Evolutionary conservation across 1,140 invertebrate species (phyloP), one percentile per base, ranked within the genome.

Genomic region (Leptinotarsa undecemlineata): DNA sequence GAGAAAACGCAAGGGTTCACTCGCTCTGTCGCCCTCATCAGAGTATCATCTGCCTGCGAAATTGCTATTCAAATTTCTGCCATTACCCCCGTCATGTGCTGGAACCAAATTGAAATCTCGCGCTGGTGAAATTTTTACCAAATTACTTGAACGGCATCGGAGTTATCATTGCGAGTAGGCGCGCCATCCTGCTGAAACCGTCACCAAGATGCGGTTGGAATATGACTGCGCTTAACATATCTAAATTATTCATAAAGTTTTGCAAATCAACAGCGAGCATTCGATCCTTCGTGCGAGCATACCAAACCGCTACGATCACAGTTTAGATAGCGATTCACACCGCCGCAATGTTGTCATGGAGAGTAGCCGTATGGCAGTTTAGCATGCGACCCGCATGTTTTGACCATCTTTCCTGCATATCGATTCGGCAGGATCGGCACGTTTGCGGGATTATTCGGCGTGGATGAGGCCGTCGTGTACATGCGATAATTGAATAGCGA

Each of bases 391-490:
- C n/a, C 68, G 68, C 47, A 21, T 42, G 42, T 48, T 48, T 17
- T 48, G 68, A 48, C 47, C 68, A 70, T 51, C 48, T 47, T 21
- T 47, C 33, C 20, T 67, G 51, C n/a, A 57, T 57, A 57, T 57
- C 51, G 51, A 57, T 57, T 57, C 51, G 0, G 5, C 14, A 17
- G 51, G 51, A 57, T 57, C 51, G 51, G 51, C 51, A 57, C 51
- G 51, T 57, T 19, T 57, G 51, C 51, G 15, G 51, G 51, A 57
- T 57, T 57, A 57, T 57, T 17, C 51, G 51, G 51, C n/a, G 17
- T 17, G n/a, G 51, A 19, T 19, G 51, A 57, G n/a, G 15, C 51
- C 51, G 51, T 8, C 51, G 51, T 57, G n/a, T 57, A 57, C 51
- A 57, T 57, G 51, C 51, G 51, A 57, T 57, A 17, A 57, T 57